A percentile compares a stretch with the other conserved stretches of the same genome.
Conservation (phyloP, 2,888 invertebrate genomes). For the Synergus japonicus region DNA sequence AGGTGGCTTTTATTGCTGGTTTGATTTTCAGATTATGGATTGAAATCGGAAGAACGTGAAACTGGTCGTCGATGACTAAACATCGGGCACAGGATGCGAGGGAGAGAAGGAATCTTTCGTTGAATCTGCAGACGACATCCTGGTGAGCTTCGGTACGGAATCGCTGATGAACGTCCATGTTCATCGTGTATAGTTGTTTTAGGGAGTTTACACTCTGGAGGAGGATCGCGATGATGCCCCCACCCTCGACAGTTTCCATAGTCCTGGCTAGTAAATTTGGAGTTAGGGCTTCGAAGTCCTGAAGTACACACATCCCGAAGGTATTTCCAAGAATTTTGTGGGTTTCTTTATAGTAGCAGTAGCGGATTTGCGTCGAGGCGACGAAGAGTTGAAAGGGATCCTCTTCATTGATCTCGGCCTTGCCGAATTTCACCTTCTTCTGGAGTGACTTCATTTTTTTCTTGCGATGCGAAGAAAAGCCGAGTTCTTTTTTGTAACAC, state of each 20-base stretch:
- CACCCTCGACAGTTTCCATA: constrained; percentile 98
- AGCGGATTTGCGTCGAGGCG: constrained; percentile 96
- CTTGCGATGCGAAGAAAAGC: constrained; percentile 88
- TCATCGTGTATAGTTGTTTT: constrained; percentile 95
- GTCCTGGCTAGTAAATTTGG: constrained; percentile 98
- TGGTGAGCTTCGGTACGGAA: constrained; percentile 97
- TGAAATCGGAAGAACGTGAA: constrained; percentile 92
- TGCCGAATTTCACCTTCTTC: constrained; percentile 92
- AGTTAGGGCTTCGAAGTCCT: constrained; percentile 98
- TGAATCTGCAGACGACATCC: constrained; percentile 53
- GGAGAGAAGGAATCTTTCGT: constrained; percentile 94
- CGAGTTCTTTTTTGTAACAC: constrained; percentile 95
- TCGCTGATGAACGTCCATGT: constrained; percentile 98
- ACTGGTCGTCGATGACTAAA: constrained; percentile 54
- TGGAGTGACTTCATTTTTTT: constrained; percentile 92
- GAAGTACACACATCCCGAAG: constrained; percentile 95
- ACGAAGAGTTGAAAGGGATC: constrained; percentile 98
- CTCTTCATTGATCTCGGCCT: constrained; percentile 93
- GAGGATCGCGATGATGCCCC: constrained; percentile 93
- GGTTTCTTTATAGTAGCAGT: constrained; percentile 98
- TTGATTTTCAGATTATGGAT: constrained; percentile 91
- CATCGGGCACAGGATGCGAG: constrained; percentile 88
- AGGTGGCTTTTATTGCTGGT: constrained; percentile 81
- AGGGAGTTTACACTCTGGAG: constrained; percentile 92
- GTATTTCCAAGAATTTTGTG: constrained; percentile 99